Evolutionary conservation across 2,113 vertebrate genomes (phyloP).

Genomic region (Pomatorhinus ruficollis): DNA sequence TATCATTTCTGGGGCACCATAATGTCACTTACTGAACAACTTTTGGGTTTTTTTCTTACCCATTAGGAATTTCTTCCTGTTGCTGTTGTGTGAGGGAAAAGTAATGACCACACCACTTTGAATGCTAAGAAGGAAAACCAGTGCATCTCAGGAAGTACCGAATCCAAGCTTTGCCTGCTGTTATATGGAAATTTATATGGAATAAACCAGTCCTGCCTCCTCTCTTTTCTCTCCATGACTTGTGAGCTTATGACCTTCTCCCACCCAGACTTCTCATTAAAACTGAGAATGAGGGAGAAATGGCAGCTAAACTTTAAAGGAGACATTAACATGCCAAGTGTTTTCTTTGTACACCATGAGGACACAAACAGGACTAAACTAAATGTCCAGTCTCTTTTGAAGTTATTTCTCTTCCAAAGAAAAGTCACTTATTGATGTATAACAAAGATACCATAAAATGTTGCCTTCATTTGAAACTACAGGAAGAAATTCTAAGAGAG

Average conservation of each 20-base stretch:
- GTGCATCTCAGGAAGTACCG: background rate
- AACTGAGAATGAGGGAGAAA: background rate
- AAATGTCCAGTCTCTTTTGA: background rate
- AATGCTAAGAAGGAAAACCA: background rate
- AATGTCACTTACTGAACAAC: background rate
- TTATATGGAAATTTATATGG: background rate
- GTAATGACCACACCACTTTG: background rate
- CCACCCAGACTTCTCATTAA: background rate
- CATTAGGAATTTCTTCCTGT: background rate
- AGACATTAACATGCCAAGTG: background rate
- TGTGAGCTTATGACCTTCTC: background rate
- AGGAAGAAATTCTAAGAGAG: background rate
- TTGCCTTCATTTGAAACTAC: background rate
- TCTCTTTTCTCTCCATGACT: background rate
- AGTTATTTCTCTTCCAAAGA: background rate
- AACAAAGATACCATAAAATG: background rate
- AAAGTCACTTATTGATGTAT: background rate
- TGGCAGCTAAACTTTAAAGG: background rate
- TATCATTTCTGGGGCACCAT: background rate
- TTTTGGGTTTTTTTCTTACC: background rate
- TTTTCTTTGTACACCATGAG: background rate
- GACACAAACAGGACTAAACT: background rate
- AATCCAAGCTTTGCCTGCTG: background rate
- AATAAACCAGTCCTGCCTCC: background rate
- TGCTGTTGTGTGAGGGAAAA: background rate